These are phyloP conservation scores for Myotis brandtii DNA, from an alignment of 2,113 vertebrate genomes.

Conservation along the genomic window DNA sequence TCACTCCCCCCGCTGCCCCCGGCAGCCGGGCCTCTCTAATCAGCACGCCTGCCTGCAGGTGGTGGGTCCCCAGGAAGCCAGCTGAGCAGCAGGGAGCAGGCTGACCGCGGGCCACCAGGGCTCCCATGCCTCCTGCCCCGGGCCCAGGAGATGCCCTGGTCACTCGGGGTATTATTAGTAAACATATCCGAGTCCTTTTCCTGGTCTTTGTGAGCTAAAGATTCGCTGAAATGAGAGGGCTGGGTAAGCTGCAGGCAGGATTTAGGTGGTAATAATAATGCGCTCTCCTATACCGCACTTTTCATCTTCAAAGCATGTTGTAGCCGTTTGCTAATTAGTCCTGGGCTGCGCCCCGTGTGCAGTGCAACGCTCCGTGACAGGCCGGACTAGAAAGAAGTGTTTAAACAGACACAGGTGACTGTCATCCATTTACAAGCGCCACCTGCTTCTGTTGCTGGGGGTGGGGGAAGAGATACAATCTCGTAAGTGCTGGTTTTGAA, in stretches of 20 bases:
- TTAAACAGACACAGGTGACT: neutral
- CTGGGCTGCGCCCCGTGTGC: constrained; percentile 19
- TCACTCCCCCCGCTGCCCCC: too few species aligned
- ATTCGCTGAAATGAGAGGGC: constrained; percentile 49
- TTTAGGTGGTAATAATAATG: constrained; percentile 61
- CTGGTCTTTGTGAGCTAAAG: constrained; percentile 14
- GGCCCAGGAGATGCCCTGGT: neutral
- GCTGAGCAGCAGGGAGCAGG: neutral
- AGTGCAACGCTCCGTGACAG: neutral
- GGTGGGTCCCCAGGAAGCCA: neutral
- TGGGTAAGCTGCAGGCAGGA: constrained; percentile 48
- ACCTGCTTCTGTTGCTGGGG: neutral
- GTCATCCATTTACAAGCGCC: neutral
- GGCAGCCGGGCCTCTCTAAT: rapidly evolving
- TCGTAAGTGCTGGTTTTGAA: neutral
- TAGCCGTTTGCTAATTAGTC: constrained; percentile 72
- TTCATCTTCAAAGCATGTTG: constrained; percentile 67
- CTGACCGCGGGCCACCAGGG: neutral
- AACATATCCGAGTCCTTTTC: neutral
- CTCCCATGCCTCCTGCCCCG: neutral
- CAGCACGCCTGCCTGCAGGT: neutral
- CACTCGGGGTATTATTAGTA: neutral
- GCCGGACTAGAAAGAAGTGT: neutral
- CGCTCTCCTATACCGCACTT: neutral
- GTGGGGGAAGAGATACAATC: neutral